These are phyloP conservation scores for Varanus salvator DNA, from an alignment of 2,113 vertebrate genomes.

Conservation along the genomic window DNA sequence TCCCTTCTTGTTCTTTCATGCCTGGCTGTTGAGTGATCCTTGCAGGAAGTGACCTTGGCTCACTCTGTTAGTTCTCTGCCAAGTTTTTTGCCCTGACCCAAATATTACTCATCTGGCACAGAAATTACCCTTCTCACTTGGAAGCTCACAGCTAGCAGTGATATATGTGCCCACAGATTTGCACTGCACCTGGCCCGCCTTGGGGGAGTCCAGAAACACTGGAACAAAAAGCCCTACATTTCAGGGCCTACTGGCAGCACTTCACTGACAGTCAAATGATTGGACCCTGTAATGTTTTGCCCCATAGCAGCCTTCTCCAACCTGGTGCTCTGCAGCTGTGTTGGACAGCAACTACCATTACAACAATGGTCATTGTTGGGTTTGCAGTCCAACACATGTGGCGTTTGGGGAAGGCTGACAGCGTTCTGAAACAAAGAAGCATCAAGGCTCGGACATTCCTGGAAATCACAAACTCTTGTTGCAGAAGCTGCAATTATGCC, in stretches of 20 bases:
- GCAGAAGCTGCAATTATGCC: neutral
- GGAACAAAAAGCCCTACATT: neutral
- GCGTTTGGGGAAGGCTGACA: too few species aligned
- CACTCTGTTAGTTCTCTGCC: neutral
- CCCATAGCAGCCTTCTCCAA: neutral
- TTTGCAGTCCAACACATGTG: too few species aligned
- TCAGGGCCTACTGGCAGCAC: neutral
- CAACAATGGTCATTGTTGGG: too few species aligned
- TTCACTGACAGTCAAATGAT: neutral
- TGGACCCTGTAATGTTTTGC: neutral
- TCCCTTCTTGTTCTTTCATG: slow-evolving; percentile 13
- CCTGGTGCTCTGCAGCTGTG: too few species aligned
- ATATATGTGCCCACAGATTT: neutral
- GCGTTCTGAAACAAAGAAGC: slow-evolving; percentile 1
- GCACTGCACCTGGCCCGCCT: neutral
- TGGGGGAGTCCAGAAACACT: neutral
- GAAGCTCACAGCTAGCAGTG: neutral
- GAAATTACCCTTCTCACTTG: slow-evolving; percentile 7
- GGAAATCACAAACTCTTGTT: neutral
- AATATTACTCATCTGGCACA: slow-evolving; percentile 35
- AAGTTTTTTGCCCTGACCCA: slow-evolving; percentile 36
- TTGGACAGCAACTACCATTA: too few species aligned
- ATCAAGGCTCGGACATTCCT: neutral
- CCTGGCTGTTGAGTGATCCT: slow-evolving; percentile 14
- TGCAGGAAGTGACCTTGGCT: slow-evolving; percentile 29